Evolutionary conservation across 2,797 vertebrate species (phyloP), one percentile per base, ranked within the genome.

Genomic region (Molossus molossus): DNA sequence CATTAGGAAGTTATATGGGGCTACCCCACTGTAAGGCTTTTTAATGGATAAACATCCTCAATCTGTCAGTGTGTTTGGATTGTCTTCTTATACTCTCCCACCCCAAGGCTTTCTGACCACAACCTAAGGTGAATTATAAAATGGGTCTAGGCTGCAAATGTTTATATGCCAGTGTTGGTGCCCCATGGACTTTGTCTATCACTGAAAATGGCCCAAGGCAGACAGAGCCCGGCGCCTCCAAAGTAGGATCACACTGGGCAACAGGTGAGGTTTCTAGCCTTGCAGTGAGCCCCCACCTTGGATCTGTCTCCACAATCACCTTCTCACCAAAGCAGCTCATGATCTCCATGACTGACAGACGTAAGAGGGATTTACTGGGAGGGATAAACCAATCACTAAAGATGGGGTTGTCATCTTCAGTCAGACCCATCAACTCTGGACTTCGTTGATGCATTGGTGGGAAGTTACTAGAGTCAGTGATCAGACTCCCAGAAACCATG

Each of bases 161-260:
- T 82, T 60, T 40, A 20, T 5, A 48, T 0, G 18, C 23, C 53
- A 23, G 6, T 15, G 11, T 53, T 64, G 45, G 21, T 8, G 20
- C 37, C 37, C 25, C 82, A 33, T 2, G 21, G 60, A 53, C 25
- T 11, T 20, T 25, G 75, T 40, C 37, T 48, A 17, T 27, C 27
- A 6, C 3, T 13, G 88, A 67, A 27, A 62, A 70, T 4, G 10
- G 27, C 4, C 48, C 33, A 20, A 55, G 33, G 64, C 8, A 27
- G 27, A 20, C 3, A 40, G 69, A 45, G 69, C 0, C 0, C 23
- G 37, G 60, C 25, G 14, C 37, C 48, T 37, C 9, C 55, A 20
- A 18, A 14, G 33, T 10, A 10, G 23, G 79, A 33, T 29, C 29
- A 2, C 9, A 5, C 48, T 9, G 0, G 1, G n/a, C 1, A 58